These are phyloP conservation scores for Rynchops niger DNA, from an alignment of 2,113 vertebrate species.

Conservation along the genomic window DNA sequence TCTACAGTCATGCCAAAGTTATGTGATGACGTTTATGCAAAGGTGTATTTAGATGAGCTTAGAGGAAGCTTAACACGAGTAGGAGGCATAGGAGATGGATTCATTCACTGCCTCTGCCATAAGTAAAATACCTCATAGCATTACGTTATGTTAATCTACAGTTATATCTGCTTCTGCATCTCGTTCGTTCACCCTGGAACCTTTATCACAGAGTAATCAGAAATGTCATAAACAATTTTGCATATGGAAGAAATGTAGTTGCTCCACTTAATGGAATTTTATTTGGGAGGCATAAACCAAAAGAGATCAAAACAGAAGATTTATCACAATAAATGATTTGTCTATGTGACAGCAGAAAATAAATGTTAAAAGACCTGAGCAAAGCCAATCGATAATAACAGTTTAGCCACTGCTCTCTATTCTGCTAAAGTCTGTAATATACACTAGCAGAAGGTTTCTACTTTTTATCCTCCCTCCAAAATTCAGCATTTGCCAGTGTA, in stretches of 20 bases:
- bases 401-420: not conserved
- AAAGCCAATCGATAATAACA: not conserved
- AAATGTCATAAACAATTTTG: not conserved
- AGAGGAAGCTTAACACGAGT: not conserved
- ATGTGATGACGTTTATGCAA: not conserved
- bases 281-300: not conserved
- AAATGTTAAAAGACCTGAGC: conserved; percentile 36
- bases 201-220: not conserved
- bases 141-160: not conserved
- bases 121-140: not conserved
- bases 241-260: not conserved
- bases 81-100: not conserved
- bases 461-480: not conserved
- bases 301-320: conserved; percentile 10
- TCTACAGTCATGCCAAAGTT: not conserved
- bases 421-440: not conserved
- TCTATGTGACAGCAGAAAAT: not conserved
- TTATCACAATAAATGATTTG: conserved; percentile 53
- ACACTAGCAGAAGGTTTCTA: not conserved
- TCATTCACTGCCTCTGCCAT: not conserved
- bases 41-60: not conserved
- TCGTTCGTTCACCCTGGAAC: not conserved
- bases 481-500: not conserved
- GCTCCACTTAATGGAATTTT: conserved; percentile 3
- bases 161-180: not conserved